A percentile compares a stretch with the other conserved stretches of the same genome.
Conservation (phyloP, 2,797 vertebrate species). For the Lacerta bilineata region DNA sequence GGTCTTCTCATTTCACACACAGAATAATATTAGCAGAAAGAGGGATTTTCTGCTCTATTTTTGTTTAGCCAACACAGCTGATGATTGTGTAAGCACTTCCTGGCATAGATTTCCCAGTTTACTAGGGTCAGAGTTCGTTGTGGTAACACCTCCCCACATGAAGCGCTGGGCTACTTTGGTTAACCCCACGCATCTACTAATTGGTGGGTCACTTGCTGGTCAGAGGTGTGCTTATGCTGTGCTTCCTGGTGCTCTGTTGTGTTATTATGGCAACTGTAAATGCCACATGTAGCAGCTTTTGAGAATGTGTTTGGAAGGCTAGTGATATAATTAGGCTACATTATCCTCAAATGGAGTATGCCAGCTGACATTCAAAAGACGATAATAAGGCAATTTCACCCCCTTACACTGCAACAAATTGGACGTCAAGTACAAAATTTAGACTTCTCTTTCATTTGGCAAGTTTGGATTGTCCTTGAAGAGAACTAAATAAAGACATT, state of each 20-base stretch:
- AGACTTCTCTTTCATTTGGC: slow-evolving; percentile 37
- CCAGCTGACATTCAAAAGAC: slow-evolving; percentile 78
- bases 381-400: slow-evolving; percentile 67
- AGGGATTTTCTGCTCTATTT: slow-evolving; percentile 51
- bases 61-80: slow-evolving; percentile 58
- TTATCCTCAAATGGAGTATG: slow-evolving; percentile 71
- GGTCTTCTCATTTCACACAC: slow-evolving; percentile 42
- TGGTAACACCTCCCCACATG: slow-evolving; percentile 35
- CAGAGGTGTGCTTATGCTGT: slow-evolving; percentile 71
- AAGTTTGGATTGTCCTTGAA: slow-evolving; percentile 33
- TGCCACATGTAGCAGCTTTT: slow-evolving; percentile 71
- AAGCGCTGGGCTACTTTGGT: slow-evolving; percentile 54
- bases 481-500: not conserved
- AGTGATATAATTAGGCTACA: slow-evolving; percentile 75
- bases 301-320: slow-evolving; percentile 77
- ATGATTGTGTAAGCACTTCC: slow-evolving; percentile 72
- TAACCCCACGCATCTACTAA: slow-evolving; percentile 79
- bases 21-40: slow-evolving; percentile 30
- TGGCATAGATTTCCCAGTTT: slow-evolving; percentile 77
- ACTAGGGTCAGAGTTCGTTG: slow-evolving; percentile 62
- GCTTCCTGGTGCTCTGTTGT: slow-evolving; percentile 63
- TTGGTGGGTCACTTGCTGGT: slow-evolving; percentile 81
- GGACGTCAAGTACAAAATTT: slow-evolving; percentile 46
- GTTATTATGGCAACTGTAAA: slow-evolving; percentile 76
- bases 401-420: slow-evolving; percentile 40